phyloP scores from a whole-genome alignment of 1,140 invertebrate genomes.

The Lanistes nyassanus region DNA sequence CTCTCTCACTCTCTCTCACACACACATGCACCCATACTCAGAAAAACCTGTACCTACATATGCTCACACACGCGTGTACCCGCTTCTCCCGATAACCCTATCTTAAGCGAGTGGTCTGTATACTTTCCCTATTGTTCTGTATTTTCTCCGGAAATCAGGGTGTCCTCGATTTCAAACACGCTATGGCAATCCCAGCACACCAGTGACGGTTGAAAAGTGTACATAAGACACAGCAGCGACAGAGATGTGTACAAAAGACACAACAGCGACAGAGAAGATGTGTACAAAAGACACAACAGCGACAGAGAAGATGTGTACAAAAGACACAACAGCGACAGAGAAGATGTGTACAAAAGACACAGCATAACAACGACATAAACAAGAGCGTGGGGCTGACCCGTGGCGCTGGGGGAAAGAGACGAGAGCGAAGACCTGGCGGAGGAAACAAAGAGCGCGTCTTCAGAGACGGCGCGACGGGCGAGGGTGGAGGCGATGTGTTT shows the following conservation, averaged over 20 bases:
- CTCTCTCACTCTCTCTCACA: background rate
- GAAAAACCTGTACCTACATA: background rate
- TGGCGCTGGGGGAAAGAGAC: too few relatives aligned
- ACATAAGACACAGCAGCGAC: background rate
- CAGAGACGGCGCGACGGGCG: too few relatives aligned
- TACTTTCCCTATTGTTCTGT: background rate
- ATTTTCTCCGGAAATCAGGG: background rate
- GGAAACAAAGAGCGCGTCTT: too few relatives aligned
- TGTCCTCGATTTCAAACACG: background rate
- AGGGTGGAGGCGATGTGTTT: too few relatives aligned
- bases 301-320: too few relatives aligned
- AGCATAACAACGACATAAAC: too few relatives aligned
- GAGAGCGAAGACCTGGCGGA: too few relatives aligned
- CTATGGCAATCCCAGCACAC: background rate
- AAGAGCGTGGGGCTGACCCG: too few relatives aligned
- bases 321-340: too few relatives aligned
- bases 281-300: too few relatives aligned
- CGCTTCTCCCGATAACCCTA: background rate
- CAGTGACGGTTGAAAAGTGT: background rate
- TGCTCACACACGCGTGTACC: background rate
- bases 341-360: too few relatives aligned
- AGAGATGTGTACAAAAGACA: background rate
- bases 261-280: too few relatives aligned
- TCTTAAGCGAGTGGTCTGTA: background rate
- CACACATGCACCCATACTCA: background rate